Base-by-base conservation (phyloP, 2,113 vertebrate genomes). In the Pomatorhinus ruficollis region DNA sequence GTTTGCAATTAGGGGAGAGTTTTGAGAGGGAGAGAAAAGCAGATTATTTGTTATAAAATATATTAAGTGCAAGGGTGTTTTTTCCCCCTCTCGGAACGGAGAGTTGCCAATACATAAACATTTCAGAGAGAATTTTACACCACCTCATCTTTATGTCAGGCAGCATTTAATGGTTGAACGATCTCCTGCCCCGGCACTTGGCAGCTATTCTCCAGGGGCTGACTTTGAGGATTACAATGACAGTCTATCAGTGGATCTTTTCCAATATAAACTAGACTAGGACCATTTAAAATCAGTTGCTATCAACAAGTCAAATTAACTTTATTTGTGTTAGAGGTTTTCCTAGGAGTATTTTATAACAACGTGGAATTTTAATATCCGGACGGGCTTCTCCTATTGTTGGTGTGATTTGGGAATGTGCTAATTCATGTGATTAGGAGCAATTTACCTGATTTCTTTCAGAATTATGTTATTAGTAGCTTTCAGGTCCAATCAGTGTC, bases 91-190 rank as follows among this genome's bases (percentile, higher is more conserved):
- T 65, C 35, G 9, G 78, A 96, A 76, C 45, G 10, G 93, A 96
- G 95, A 92, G 61, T 87, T 95, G 95, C 71, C 89, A 97, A 96
- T 96, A 75, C 85, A 94, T 97, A 97, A 98, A 97, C 92, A 97
- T 97, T 97, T 96, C 93, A 95, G 89, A 72, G 96, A 93, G 95
- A 95, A 96, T 97, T 97, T 97, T 97, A 97, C 72, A 95, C 94
- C 87, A 90, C 90, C 85, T 95, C 95, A 95, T 98, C 97, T 97
- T 95, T 93, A 89, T 97, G 97, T 97, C 97, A 97, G 68, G 88
- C 93, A 95, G 78, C 90, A 96, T 97, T 97, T 98, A 96, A 96
- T 95, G 95, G 80, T 93, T 97, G 95, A 96, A 83, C 80, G 71
- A 83, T 95, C 71, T 89, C 76, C 86, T 97, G 89, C 89, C 87